These are phyloP conservation scores for Anolis sagrei DNA, from an alignment of 2,113 vertebrate species.

Conservation along the genomic window DNA sequence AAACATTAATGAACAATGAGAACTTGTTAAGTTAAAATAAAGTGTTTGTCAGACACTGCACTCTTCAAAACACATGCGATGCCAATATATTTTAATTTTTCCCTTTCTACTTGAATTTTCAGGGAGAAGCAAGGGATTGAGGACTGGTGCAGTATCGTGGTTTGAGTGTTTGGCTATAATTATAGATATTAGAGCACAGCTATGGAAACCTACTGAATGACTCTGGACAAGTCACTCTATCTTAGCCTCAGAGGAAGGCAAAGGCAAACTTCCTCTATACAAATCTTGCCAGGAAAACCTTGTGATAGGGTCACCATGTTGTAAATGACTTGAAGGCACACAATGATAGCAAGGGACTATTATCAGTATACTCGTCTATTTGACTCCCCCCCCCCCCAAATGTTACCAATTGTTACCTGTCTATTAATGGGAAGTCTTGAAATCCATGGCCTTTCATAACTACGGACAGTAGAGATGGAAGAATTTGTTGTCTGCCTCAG, in stretches of 20 bases:
- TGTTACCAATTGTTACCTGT: constrained; percentile 49
- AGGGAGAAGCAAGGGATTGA: neutral
- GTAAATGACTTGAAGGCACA: too few relatives aligned
- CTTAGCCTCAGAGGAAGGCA: too few relatives aligned
- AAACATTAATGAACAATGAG: neutral
- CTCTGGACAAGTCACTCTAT: too few relatives aligned
- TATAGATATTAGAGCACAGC: too few relatives aligned
- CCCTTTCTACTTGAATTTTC: neutral
- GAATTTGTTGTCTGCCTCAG: neutral
- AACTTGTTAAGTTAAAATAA: neutral
- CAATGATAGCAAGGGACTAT: neutral
- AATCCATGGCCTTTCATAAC: constrained; percentile 53
- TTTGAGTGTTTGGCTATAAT: too few relatives aligned
- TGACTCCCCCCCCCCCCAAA: neutral
- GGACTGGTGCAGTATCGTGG: too few relatives aligned
- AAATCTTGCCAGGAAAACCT: too few relatives aligned
- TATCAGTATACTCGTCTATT: neutral
- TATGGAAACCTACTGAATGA: too few relatives aligned
- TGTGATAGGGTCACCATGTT: too few relatives aligned
- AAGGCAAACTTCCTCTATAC: too few relatives aligned
- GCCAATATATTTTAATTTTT: too few relatives aligned
- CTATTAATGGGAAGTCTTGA: constrained; percentile 40
- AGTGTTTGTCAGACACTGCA: neutral
- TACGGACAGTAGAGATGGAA: constrained; percentile 21
- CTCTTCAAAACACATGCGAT: too few relatives aligned